Evolutionary conservation across 35 echinoderm and acorn worm genomes (phyloP).

Genomic region (Ptychodera flava): DNA sequence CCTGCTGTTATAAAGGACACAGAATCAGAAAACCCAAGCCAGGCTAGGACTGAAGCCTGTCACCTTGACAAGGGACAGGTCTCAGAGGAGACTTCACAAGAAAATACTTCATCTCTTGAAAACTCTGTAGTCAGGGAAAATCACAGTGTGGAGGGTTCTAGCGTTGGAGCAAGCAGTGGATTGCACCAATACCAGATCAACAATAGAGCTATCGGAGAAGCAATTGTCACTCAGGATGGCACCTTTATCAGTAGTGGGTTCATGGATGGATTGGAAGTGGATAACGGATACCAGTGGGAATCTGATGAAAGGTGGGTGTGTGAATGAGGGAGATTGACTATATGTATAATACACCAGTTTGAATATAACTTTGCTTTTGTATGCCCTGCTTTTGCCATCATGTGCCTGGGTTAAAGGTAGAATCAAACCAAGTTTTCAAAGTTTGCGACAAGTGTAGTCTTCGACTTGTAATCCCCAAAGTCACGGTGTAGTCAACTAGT

Average conservation of each 20-base stretch:
- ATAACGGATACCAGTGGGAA: conserved; percentile 82
- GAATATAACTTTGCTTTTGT: no score
- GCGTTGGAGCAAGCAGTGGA: background rate
- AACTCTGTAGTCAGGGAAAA: background rate
- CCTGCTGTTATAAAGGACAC: background rate
- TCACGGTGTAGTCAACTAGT: no score
- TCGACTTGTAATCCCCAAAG: no score
- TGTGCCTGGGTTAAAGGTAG: no score
- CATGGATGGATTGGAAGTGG: conserved; percentile 31
- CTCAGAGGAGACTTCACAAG: background rate
- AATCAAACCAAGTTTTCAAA: no score
- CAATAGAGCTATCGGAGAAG: background rate
- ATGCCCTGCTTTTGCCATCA: no score
- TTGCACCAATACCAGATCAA: background rate
- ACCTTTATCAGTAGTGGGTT: background rate
- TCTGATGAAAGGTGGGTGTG: conserved; percentile 76
- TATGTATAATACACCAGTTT: no score
- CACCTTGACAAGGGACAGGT: background rate
- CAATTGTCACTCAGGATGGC: background rate
- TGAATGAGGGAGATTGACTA: no score
- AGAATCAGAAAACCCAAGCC: background rate
- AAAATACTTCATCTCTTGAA: background rate
- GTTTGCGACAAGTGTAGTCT: no score
- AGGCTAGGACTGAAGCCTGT: background rate
- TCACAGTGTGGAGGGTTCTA: background rate